Conservation (phyloP, 2,797 vertebrate species). For the Arrhamphus sclerolepis region DNA sequence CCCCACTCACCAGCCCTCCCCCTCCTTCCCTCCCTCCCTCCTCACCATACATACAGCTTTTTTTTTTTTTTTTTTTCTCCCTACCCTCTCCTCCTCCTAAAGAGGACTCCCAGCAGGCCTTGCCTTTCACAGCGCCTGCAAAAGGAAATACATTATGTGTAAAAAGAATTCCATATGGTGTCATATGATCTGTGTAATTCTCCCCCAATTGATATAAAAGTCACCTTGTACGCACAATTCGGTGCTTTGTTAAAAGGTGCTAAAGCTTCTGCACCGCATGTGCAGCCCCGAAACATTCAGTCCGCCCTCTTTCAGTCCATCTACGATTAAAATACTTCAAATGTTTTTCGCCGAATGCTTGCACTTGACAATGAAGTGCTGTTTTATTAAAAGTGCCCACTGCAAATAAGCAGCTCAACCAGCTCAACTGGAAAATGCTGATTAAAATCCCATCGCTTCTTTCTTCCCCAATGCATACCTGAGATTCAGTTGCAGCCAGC, state of each 20-base stretch:
- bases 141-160: constrained; percentile 85
- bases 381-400: constrained; percentile 3
- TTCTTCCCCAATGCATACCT: constrained; percentile 47
- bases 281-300: constrained; percentile 15
- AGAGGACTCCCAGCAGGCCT: constrained; percentile 81
- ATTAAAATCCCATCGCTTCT: constrained; percentile 23
- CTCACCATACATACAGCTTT: constrained; percentile 69
- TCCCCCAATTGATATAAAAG: constrained; percentile 68
- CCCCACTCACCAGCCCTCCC: constrained; percentile 8
- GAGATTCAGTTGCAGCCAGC: constrained; percentile 36
- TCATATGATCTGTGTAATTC: constrained; percentile 83
- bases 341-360: neutral
- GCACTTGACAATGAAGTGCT: neutral
- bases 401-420: constrained; percentile 22
- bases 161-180: constrained; percentile 86
- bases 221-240: constrained; percentile 67
- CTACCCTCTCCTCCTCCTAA: constrained; percentile 70
- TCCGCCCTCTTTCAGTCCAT: constrained; percentile 7
- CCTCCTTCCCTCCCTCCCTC: constrained; percentile 44
- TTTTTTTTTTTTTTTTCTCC: constrained; percentile 24
- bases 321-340: too few species aligned
- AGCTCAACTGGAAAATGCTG: constrained; percentile 10
- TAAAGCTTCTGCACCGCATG: constrained; percentile 52
- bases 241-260: constrained; percentile 63
- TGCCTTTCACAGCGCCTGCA: constrained; percentile 78